Conservation (phyloP, 2,797 vertebrate genomes). For the Crenuchus spilurus region DNA sequence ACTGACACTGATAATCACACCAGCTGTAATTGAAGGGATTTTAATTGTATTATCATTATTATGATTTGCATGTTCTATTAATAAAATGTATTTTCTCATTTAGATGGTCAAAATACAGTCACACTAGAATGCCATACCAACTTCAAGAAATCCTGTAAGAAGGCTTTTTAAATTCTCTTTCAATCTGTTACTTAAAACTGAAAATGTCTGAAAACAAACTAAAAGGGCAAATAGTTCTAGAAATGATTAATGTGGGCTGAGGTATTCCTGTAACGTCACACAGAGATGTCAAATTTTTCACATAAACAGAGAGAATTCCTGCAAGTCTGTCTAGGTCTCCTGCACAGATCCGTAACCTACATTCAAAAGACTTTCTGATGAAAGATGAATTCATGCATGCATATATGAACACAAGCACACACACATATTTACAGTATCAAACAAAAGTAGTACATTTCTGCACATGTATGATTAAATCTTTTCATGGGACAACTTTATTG, state of each 20-base stretch:
- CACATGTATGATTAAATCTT: no score
- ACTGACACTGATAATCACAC: no score
- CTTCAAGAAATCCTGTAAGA: background rate
- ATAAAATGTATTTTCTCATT: no score
- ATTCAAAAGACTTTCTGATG: background rate
- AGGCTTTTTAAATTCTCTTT: background rate
- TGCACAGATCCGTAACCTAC: background rate
- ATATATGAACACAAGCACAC: no score
- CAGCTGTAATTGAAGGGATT: no score
- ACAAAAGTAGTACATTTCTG: no score
- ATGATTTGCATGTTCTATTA: no score
- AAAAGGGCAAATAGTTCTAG: background rate
- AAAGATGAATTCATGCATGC: no score
- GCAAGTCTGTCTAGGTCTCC: no score
- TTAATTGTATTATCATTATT: no score
- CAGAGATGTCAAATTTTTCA: constrained; percentile 5
- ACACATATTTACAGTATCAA: no score
- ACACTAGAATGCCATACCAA: background rate
- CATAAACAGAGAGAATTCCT: background rate
- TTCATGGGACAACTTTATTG: no score
- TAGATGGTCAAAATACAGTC: background rate
- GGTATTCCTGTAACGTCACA: background rate
- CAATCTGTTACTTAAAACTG: background rate
- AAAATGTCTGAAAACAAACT: background rate
- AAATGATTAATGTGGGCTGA: background rate